A percentile compares a stretch with the other conserved stretches of the same genome.
Conservation (phyloP, 2,113 vertebrate species). For the Cebus imitator region DNA sequence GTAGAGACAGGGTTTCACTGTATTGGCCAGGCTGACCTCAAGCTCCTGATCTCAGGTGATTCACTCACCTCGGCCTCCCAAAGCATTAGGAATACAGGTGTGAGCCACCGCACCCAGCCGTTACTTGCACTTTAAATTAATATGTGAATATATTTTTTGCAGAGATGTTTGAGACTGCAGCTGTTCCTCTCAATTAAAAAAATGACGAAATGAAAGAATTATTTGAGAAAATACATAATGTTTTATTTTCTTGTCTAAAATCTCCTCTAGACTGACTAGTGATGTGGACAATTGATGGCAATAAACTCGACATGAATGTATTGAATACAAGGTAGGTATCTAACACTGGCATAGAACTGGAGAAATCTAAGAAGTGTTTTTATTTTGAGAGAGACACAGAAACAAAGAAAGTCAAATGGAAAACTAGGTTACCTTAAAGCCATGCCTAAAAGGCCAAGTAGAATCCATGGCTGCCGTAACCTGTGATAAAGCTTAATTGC, state of each 20-base stretch:
- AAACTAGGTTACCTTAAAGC: neutral
- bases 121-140: neutral
- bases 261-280: neutral
- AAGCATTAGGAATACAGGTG: too few species aligned
- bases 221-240: neutral
- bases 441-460: neutral
- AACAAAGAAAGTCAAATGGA: neutral
- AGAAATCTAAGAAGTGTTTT: neutral
- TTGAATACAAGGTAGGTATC: neutral
- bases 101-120: too few species aligned
- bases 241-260: conserved; percentile 23
- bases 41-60: too few species aligned
- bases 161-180: neutral
- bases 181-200: conserved; percentile 17
- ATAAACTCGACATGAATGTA: neutral
- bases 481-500: neutral
- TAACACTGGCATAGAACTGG: neutral
- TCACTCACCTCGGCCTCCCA: too few species aligned
- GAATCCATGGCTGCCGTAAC: neutral
- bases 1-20: too few species aligned
- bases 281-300: neutral
- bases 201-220: neutral
- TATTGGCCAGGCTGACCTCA: too few species aligned
- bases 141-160: neutral
- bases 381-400: neutral